A percentile compares a stretch with the other conserved stretches of the same genome.
Conservation (phyloP, 1,140 invertebrate species). For the Drosophila takahashii region DNA sequence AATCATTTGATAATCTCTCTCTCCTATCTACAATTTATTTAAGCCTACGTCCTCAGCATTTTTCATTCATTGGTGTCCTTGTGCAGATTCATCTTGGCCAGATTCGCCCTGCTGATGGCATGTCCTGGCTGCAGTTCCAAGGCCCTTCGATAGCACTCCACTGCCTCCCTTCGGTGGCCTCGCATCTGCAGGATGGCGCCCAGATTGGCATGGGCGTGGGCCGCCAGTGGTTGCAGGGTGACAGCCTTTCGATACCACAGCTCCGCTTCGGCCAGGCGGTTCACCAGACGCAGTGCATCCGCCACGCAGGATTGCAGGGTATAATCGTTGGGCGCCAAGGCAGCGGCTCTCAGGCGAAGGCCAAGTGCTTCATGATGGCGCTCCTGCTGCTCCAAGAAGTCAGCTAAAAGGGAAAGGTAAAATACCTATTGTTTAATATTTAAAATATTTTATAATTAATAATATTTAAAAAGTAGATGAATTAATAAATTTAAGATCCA, state of each 20-base stretch:
- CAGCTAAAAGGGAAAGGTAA: slow-evolving; percentile 87
- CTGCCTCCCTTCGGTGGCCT: slow-evolving; percentile 94
- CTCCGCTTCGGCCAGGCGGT: slow-evolving; percentile 92
- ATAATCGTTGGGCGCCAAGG: slow-evolving; percentile 91
- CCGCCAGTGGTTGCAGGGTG: slow-evolving; percentile 86
- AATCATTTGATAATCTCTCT: background rate
- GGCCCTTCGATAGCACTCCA: slow-evolving; percentile 92
- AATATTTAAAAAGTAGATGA: too few relatives aligned
- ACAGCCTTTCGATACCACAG: slow-evolving; percentile 91
- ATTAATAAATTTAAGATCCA: too few relatives aligned
- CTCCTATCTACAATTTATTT: slow-evolving; percentile 24
- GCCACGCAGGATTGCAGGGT: slow-evolving; percentile 93
- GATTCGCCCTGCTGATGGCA: slow-evolving; percentile 93
- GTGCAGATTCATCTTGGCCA: slow-evolving; percentile 87
- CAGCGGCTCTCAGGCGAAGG: slow-evolving; percentile 91
- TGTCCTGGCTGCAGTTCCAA: slow-evolving; percentile 93
- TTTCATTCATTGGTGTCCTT: slow-evolving; percentile 50
- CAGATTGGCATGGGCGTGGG: slow-evolving; percentile 95
- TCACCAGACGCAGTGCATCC: slow-evolving; percentile 92
- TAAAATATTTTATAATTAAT: too few relatives aligned
- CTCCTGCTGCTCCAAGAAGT: slow-evolving; percentile 92
- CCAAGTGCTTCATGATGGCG: slow-evolving; percentile 92
- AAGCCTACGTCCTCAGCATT: slow-evolving; percentile 8
- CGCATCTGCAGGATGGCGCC: slow-evolving; percentile 97
- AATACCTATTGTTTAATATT: too few relatives aligned